Conservation (phyloP, 2,888 invertebrate species). For the Anticlea derivata region DNA sequence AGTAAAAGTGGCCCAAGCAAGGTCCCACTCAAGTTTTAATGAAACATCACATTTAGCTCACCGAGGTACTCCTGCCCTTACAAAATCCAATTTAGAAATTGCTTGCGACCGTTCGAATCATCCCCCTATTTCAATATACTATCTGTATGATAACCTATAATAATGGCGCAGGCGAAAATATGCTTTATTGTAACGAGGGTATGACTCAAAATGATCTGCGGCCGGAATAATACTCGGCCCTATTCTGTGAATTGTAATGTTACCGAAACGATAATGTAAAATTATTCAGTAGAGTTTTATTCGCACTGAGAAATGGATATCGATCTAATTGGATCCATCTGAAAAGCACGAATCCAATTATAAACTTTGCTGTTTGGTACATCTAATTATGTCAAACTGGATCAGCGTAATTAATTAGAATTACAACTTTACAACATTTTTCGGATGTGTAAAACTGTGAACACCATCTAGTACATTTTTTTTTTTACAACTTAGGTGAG, state of each 20-base stretch:
- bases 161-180: conserved; percentile 40
- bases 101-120: conserved; percentile 61
- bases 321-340: conserved; percentile 14
- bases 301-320: conserved; percentile 22
- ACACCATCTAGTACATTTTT: no score
- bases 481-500: no score
- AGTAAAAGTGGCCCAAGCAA: conserved; percentile 19
- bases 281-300: conserved; percentile 37
- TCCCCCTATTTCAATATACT: conserved; percentile 48
- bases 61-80: conserved; percentile 41
- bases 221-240: conserved; percentile 39
- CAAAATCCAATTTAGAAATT: conserved; percentile 66
- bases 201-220: conserved; percentile 42
- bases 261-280: conserved; percentile 43
- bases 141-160: conserved; percentile 38
- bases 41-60: conserved; percentile 44
- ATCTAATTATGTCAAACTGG: neutral
- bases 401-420: neutral
- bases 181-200: conserved; percentile 39
- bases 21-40: conserved; percentile 49
- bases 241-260: conserved; percentile 44
- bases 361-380: neutral
- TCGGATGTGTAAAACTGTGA: no score
- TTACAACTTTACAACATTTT: neutral
- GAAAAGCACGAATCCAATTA: conserved; percentile 9